A percentile compares a stretch with the other conserved stretches of the same genome.
phyloP scores from a whole-genome alignment of 2,888 invertebrate species.

The Tenthredo livida region DNA sequence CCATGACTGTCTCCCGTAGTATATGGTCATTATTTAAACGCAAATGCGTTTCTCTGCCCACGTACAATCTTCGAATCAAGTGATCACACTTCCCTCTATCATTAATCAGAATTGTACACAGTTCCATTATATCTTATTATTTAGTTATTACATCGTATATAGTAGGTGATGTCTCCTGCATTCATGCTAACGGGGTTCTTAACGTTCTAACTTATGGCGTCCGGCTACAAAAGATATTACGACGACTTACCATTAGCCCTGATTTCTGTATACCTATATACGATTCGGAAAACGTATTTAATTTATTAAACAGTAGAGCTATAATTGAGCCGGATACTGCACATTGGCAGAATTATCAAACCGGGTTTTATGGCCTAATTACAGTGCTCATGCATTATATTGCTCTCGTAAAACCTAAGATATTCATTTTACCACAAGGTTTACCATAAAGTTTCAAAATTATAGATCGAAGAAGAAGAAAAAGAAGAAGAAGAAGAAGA shows the following conservation, averaged over 20 bases:
- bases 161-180: not conserved
- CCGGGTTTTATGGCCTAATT: not conserved
- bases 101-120: constrained; percentile 66
- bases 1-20: not conserved
- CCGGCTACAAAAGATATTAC: constrained; percentile 41
- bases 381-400: not conserved
- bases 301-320: not conserved
- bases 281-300: constrained; percentile 10
- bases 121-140: constrained; percentile 62
- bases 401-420: not conserved
- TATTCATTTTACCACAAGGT: not conserved
- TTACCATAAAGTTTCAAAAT: not conserved
- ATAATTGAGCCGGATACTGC: constrained; percentile 22
- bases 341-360: not conserved
- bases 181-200: not conserved
- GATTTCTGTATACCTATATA: constrained; percentile 28
- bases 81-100: constrained; percentile 59
- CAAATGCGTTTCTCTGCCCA: constrained; percentile 35
- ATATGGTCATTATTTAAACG: not conserved
- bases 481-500: not conserved
- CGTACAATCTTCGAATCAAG: constrained; percentile 58
- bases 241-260: constrained; percentile 4
- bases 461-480: not conserved
- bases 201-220: constrained; percentile 49
- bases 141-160: constrained; percentile 28